Base-by-base conservation (phyloP, 2,113 vertebrate species). In the Burhinus bistriatus region DNA sequence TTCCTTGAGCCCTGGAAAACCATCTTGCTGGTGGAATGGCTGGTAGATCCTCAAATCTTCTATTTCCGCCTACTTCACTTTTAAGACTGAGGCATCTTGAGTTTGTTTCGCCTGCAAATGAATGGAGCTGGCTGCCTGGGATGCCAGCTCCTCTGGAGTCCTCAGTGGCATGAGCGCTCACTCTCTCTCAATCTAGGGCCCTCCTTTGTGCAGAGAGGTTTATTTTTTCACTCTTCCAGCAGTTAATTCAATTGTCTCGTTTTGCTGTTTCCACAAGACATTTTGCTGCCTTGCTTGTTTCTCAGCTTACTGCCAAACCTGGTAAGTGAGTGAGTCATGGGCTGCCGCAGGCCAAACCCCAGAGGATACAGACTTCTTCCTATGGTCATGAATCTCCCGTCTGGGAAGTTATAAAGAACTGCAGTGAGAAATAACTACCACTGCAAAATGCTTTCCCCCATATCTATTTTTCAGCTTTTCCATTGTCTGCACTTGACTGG, bases 401-500 rank as follows among this genome's bases (percentile, higher is more conserved):
- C 81, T 73, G 87, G 71, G 84, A 87, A 62, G 66, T 87, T 88
- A 93, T 19, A 88, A 93, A 95, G 84, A 91, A 77, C 77, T 59
- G 72, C 90, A 82, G 75, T 87, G 90, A 95, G 91, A 90, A 93
- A 96, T 80, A 91, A 73, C 87, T 83, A 58, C 81, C 81, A 80
- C 87, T 1, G 30, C 89, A 94, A 66, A 97, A 95, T 85, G 62
- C 87, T 91, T 88, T 59, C 68, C 78, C 69, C 82, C 45, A 57
- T 61, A 72, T 19, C 87, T 83, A 91, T 95, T 96, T 96, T 94
- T 97, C 94, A 94, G 51, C 87, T 93, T 95, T 93, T 79, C 89
- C 91, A 91, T 95, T 96, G 96, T 96, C 95, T 91, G 87, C 89
- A 90, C 89, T 95, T 97, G 96, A 97, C 89, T 95, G 91, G 94